These are phyloP conservation scores for Drosophila nigromelanica DNA, from an alignment of 1,140 invertebrate genomes.

Conservation along the genomic window DNA sequence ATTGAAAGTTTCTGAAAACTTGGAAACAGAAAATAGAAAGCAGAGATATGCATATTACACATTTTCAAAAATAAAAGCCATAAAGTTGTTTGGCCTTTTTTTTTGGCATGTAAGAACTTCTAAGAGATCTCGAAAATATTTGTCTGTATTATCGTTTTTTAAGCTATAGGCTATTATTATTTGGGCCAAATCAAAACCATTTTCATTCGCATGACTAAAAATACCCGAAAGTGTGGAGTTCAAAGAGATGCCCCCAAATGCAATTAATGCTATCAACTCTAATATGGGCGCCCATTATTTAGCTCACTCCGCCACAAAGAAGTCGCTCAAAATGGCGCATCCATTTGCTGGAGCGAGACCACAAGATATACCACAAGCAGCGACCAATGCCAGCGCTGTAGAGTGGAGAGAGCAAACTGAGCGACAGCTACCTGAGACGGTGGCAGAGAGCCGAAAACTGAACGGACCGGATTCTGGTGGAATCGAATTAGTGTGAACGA, in stretches of 20 bases:
- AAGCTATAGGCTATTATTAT: constrained; percentile 42
- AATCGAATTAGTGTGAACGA: constrained; percentile 48
- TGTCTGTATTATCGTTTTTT: constrained; percentile 11
- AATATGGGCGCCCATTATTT: constrained; percentile 60
- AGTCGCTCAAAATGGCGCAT: constrained; percentile 63
- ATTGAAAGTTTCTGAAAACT: too few species aligned
- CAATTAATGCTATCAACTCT: constrained; percentile 54
- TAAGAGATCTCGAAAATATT: neutral
- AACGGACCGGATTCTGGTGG: constrained; percentile 68
- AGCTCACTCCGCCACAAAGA: constrained; percentile 33
- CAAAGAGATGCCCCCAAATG: constrained; percentile 53
- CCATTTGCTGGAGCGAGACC: constrained; percentile 43
- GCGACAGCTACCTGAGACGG: constrained; percentile 54
- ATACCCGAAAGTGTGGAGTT: constrained; percentile 45
- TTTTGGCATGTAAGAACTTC: neutral
- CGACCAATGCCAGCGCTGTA: constrained; percentile 56
- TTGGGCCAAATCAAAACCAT: constrained; percentile 54
- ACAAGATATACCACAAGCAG: constrained; percentile 19
- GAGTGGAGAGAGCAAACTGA: constrained; percentile 17
- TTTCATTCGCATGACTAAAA: constrained; percentile 46
- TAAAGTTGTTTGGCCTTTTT: neutral
- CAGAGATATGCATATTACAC: too few species aligned
- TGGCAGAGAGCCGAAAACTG: constrained; percentile 29
- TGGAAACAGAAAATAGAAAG: too few species aligned
- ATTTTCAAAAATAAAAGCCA: neutral